These are phyloP conservation scores for Lemur catta DNA, from an alignment of 2,797 vertebrate species.

Conservation along the genomic window DNA sequence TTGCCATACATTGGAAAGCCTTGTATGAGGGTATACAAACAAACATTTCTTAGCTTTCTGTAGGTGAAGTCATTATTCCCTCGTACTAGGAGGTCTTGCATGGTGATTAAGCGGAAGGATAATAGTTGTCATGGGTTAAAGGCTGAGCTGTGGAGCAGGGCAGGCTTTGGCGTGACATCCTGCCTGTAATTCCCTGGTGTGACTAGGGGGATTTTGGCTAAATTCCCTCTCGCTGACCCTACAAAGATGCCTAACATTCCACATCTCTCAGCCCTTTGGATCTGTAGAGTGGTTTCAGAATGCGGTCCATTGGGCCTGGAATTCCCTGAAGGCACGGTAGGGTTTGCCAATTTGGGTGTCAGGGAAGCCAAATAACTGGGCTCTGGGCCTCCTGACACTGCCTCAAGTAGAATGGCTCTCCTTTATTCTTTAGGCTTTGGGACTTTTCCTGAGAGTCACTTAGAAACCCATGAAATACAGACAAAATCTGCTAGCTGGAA, in stretches of 20 bases:
- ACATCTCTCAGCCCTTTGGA: neutral
- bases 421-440: neutral
- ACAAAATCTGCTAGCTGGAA: neutral
- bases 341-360: slow-evolving; percentile 18
- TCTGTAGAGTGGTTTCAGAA: neutral
- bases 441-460: neutral
- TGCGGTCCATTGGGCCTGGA: neutral
- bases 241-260: slow-evolving; percentile 13
- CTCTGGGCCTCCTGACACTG: neutral
- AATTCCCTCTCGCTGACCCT: neutral
- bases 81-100: neutral
- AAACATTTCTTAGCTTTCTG: neutral
- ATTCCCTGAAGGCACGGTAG: neutral
- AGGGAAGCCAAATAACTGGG: neutral
- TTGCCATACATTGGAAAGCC: neutral
- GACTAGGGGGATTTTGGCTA: neutral
- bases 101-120: neutral
- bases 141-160: neutral
- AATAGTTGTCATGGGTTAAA: neutral
- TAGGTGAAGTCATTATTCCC: neutral
- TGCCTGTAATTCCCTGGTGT: neutral
- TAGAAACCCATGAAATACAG: neutral
- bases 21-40: neutral
- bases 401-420: neutral
- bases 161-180: neutral